phyloP scores from a whole-genome alignment of 2,113 vertebrate genomes.

The Amazona vittata region DNA sequence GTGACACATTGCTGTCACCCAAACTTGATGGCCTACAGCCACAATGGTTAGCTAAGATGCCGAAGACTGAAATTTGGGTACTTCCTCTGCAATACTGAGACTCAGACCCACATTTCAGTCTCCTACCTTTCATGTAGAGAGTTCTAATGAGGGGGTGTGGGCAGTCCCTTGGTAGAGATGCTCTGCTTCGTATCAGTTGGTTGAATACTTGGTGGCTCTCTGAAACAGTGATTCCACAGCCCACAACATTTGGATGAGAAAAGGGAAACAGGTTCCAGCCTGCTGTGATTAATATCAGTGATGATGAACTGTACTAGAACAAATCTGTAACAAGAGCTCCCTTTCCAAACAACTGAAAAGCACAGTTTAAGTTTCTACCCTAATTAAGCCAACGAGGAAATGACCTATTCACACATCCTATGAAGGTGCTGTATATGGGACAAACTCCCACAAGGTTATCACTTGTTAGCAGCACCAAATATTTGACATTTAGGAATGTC shows the following conservation, averaged over 20 bases:
- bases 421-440: not conserved
- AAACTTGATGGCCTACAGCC: not conserved
- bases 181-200: not conserved
- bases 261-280: not conserved
- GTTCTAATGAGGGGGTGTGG: not conserved
- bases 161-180: not conserved
- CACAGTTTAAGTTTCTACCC: not conserved
- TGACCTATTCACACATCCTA: not conserved
- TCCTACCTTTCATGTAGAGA: not conserved
- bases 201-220: not conserved
- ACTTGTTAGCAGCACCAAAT: not conserved
- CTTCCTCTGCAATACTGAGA: not conserved
- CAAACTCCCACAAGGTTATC: not conserved
- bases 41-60: not conserved
- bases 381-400: not conserved
- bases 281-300: not conserved
- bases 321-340: not conserved
- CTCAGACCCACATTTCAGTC: not conserved
- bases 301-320: not conserved
- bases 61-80: not conserved
- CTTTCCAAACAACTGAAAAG: not conserved
- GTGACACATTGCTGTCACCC: not conserved
- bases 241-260: not conserved
- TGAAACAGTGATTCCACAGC: not conserved
- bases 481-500: not conserved